A percentile compares a stretch with the other conserved stretches of the same genome.
These are phyloP conservation scores for Cantharis nigra DNA, from an alignment of 2,888 invertebrate species.

Conservation along the genomic window DNA sequence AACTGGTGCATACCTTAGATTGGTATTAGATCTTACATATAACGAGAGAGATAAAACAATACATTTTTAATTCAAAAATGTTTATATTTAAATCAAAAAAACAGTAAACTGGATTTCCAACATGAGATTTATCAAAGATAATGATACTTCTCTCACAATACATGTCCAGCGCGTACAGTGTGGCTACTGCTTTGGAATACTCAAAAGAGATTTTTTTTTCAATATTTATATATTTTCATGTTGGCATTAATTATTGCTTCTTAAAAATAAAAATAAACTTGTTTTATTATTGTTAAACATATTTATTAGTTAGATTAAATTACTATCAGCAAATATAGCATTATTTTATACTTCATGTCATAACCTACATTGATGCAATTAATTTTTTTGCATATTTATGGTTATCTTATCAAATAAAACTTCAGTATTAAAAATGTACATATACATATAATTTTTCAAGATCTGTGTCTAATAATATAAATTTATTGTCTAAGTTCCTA, in stretches of 20 bases:
- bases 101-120: no score
- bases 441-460: no score
- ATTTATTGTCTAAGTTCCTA: no score
- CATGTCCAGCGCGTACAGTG: no score
- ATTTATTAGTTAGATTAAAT: background rate
- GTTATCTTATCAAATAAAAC: background rate
- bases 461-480: no score
- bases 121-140: no score
- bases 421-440: background rate
- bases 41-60: background rate
- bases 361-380: background rate
- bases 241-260: no score
- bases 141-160: no score
- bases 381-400: background rate
- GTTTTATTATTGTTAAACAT: background rate
- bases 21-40: background rate
- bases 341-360: background rate
- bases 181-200: no score
- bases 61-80: background rate
- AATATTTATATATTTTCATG: no score
- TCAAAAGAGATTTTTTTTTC: no score
- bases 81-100: no score
- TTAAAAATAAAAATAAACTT: background rate
- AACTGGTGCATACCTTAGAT: constrained; percentile 5
- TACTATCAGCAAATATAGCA: background rate